Conservation (phyloP, 2,888 invertebrate species). For the Lepidocyrtoides sp. region DNA sequence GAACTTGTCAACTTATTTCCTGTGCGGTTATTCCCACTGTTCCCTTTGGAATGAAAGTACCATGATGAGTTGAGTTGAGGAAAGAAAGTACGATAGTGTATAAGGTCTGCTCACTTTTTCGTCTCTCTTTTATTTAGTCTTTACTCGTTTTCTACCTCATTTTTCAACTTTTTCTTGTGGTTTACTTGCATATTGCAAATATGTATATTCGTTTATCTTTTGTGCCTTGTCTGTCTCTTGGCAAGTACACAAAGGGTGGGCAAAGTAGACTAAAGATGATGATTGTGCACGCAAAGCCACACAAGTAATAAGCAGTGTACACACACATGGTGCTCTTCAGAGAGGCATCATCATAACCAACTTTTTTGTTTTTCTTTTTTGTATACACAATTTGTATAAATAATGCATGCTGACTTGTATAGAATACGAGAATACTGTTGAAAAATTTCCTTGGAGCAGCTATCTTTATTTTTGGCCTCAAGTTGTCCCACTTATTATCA, state of each 20-base stretch:
- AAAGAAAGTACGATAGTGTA: slow-evolving; percentile 19
- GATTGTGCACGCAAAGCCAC: slow-evolving; percentile 47
- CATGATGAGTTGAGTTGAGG: slow-evolving; percentile 42
- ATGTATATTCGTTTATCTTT: background rate
- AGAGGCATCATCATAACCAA: slow-evolving; percentile 35
- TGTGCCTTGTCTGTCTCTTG: background rate
- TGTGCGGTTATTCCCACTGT: slow-evolving; percentile 62
- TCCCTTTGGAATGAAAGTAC: slow-evolving; percentile 64
- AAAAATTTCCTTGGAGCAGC: background rate
- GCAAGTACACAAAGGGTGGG: background rate
- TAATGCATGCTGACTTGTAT: slow-evolving; percentile 27
- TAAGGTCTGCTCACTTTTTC: background rate
- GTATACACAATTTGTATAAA: slow-evolving; percentile 51
- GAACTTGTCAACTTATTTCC: slow-evolving; percentile 77
- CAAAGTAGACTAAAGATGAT: slow-evolving; percentile 14
- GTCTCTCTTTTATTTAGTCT: background rate
- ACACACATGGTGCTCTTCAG: slow-evolving; percentile 3
- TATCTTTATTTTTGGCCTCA: background rate
- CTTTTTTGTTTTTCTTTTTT: slow-evolving; percentile 26
- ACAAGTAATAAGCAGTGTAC: slow-evolving; percentile 22
- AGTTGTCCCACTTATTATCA: slow-evolving; percentile 21
- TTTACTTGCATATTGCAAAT: background rate
- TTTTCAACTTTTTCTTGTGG: slow-evolving; percentile 43
- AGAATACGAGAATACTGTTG: background rate
- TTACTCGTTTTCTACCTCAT: slow-evolving; percentile 4